Evolutionary conservation across 2,888 invertebrate species (phyloP).

Genomic region (Sericinus montela): DNA sequence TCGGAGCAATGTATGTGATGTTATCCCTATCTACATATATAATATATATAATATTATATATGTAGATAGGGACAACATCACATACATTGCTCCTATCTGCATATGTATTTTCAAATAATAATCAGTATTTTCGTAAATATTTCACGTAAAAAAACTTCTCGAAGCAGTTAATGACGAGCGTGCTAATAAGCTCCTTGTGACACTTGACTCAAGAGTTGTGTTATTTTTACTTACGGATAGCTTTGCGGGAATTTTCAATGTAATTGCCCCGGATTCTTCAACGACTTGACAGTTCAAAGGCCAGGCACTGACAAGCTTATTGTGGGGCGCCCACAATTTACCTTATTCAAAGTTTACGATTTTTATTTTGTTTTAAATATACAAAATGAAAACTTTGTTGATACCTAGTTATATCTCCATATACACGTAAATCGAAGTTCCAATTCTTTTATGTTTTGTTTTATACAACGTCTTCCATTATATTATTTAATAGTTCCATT

Average conservation of each 20-base stretch:
- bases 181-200: slow-evolving; percentile 73
- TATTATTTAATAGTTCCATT: too few species aligned
- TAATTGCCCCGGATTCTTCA: slow-evolving; percentile 78
- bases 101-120: too few species aligned
- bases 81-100: too few species aligned
- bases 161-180: slow-evolving; percentile 33
- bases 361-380: slow-evolving; percentile 60
- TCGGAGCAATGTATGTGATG: too few species aligned
- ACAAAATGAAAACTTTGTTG: slow-evolving; percentile 39
- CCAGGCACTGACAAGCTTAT: slow-evolving; percentile 69
- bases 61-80: too few species aligned
- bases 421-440: not conserved
- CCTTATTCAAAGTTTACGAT: slow-evolving; percentile 69
- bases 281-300: slow-evolving; percentile 76
- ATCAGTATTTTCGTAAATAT: too few species aligned
- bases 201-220: slow-evolving; percentile 59
- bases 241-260: slow-evolving; percentile 72
- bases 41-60: too few species aligned
- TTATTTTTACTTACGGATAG: slow-evolving; percentile 72
- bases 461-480: too few species aligned
- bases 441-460: too few species aligned
- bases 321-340: slow-evolving; percentile 74
- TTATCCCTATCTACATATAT: too few species aligned
- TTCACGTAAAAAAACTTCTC: not conserved
- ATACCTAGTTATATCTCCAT: slow-evolving; percentile 28